These are phyloP conservation scores for Aythya baeri DNA, from an alignment of 2,113 vertebrate species.

Conservation along the genomic window DNA sequence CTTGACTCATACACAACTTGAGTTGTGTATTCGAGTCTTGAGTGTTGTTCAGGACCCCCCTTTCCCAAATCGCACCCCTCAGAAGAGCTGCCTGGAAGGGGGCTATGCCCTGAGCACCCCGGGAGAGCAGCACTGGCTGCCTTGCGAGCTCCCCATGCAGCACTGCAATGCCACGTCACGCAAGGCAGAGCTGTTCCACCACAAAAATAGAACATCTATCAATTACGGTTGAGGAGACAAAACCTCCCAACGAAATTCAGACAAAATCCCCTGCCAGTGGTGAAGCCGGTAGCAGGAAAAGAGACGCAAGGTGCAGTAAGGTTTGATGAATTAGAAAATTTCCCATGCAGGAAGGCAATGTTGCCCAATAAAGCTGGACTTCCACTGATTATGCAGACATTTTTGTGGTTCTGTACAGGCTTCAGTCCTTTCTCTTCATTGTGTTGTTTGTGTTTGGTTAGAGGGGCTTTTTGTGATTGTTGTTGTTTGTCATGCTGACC, in stretches of 20 bases:
- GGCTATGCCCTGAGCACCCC: background rate
- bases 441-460: background rate
- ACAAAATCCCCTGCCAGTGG: background rate
- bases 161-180: background rate
- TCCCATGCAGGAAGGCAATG: background rate
- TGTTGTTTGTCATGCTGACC: background rate
- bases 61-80: background rate
- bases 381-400: background rate
- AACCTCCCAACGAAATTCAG: constrained; percentile 29
- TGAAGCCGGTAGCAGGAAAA: background rate
- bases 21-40: background rate
- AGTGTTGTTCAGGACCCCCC: background rate
- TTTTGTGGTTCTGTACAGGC: background rate
- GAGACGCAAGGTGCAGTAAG: background rate
- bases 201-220: constrained; percentile 52
- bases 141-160: background rate
- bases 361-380: background rate
- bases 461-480: background rate
- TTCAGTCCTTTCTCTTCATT: background rate
- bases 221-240: constrained; percentile 43
- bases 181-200: background rate
- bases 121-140: background rate
- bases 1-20: background rate
- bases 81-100: background rate
- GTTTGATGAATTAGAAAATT: background rate